phyloP scores from a whole-genome alignment of 1,140 invertebrate species.

The Lysiphlebus fabarum region DNA sequence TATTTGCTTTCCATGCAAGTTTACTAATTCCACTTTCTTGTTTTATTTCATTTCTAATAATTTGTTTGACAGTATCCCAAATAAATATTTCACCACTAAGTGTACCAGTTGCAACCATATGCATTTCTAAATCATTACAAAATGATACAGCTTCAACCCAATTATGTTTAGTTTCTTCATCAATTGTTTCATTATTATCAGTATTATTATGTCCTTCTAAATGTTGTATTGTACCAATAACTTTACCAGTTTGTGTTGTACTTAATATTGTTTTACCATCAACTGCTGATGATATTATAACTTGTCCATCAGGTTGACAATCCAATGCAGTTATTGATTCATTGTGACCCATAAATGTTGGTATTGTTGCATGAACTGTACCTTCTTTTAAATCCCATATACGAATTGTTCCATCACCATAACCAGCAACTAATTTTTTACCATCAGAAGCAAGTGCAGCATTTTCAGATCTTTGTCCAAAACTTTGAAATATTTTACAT shows the following conservation, averaged over 20 bases:
- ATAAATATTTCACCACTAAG: conserved; percentile 72
- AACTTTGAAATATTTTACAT: conserved; percentile 69
- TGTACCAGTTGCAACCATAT: conserved; percentile 65
- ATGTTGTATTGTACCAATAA: conserved; percentile 45
- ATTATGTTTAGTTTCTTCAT: conserved; percentile 28
- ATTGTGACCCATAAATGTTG: conserved; percentile 47
- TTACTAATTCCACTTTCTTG: conserved; percentile 61
- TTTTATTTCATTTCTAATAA: conserved; percentile 56
- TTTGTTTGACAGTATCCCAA: conserved; percentile 75
- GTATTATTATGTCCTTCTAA: conserved; percentile 48
- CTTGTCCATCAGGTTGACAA: conserved; percentile 66
- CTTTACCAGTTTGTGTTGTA: conserved; percentile 54
- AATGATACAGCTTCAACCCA: conserved; percentile 67
- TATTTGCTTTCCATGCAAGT: conserved; percentile 55
- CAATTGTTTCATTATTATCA: conserved; percentile 46
- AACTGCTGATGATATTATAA: conserved; percentile 67
- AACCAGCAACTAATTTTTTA: conserved; percentile 69
- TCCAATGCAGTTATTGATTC: conserved; percentile 63
- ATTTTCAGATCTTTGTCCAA: conserved; percentile 51
- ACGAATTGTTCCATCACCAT: conserved; percentile 73
- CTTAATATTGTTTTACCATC: conserved; percentile 63
- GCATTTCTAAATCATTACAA: conserved; percentile 57
- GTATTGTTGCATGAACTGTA: conserved; percentile 48
- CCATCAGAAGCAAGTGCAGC: conserved; percentile 61
- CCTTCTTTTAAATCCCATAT: conserved; percentile 76